Conservation (phyloP, 2,113 vertebrate genomes). For the Pelecanus crispus region DNA sequence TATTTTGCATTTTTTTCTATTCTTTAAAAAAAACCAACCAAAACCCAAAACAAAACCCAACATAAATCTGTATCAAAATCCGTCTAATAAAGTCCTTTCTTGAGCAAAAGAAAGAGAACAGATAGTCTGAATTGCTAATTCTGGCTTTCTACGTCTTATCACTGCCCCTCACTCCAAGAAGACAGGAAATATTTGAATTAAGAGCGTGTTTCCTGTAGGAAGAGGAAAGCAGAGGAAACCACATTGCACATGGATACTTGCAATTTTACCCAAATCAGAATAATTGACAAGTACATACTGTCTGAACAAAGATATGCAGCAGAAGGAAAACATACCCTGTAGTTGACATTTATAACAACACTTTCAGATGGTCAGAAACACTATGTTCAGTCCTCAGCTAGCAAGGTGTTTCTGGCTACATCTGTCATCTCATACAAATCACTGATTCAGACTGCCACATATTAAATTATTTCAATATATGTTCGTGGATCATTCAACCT, state of each 20-base stretch:
- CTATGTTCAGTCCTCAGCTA: neutral
- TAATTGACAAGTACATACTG: neutral
- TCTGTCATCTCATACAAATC: constrained; percentile 20
- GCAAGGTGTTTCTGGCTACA: constrained; percentile 20
- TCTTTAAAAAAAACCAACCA: neutral
- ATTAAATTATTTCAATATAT: neutral
- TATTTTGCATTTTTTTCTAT: neutral
- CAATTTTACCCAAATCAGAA: neutral
- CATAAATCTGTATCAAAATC: neutral
- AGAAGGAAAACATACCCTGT: neutral
- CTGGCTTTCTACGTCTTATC: neutral
- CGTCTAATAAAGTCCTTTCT: neutral
- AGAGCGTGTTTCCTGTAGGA: neutral
- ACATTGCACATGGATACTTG: neutral
- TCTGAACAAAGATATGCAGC: neutral
- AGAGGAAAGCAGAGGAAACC: neutral
- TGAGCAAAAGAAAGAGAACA: neutral
- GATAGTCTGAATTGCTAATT: neutral
- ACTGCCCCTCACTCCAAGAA: neutral
- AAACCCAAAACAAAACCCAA: neutral
- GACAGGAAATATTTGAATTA: neutral
- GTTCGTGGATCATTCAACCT: neutral
- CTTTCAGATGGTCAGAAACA: constrained; percentile 18
- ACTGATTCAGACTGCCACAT: neutral
- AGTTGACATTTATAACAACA: neutral